A percentile compares a stretch with the other conserved stretches of the same genome.
phyloP scores from a whole-genome alignment of 2,113 vertebrate genomes.

The Platichthys stellatus region DNA sequence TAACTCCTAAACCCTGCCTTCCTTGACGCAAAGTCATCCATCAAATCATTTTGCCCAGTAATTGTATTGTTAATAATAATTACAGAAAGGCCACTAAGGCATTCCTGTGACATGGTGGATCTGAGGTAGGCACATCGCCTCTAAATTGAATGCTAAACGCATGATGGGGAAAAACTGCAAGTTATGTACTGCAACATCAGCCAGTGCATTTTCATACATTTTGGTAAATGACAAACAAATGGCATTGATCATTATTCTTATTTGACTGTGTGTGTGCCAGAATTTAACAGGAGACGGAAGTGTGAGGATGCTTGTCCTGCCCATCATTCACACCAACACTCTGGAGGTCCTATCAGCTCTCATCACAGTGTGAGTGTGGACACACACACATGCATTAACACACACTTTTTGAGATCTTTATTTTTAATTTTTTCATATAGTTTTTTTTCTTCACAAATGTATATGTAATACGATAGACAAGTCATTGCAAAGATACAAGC shows the following conservation, averaged over 20 bases:
- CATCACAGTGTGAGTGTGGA: conserved; percentile 85
- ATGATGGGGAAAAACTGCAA: no score
- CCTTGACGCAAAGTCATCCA: no score
- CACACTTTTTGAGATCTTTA: neutral
- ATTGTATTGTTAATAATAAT: no score
- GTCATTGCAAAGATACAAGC: neutral
- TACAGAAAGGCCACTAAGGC: no score
- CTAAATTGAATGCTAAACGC: no score
- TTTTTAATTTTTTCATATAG: neutral
- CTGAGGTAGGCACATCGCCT: no score
- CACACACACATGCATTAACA: neutral
- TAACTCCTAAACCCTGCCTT: no score
- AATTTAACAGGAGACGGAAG: conserved; percentile 87
- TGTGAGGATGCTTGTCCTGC: conserved; percentile 85
- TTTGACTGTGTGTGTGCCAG: conserved; percentile 67
- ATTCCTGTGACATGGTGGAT: no score
- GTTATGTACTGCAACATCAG: neutral
- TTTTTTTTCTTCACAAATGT: no score
- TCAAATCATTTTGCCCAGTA: no score
- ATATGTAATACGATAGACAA: neutral
- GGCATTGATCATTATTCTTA: neutral
- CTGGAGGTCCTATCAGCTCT: conserved; percentile 86
- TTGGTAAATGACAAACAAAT: neutral
- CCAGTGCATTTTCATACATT: neutral
- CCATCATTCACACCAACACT: conserved; percentile 83